phyloP scores from a whole-genome alignment of 2,797 vertebrate genomes.

The Aselliscus stoliczkanus region DNA sequence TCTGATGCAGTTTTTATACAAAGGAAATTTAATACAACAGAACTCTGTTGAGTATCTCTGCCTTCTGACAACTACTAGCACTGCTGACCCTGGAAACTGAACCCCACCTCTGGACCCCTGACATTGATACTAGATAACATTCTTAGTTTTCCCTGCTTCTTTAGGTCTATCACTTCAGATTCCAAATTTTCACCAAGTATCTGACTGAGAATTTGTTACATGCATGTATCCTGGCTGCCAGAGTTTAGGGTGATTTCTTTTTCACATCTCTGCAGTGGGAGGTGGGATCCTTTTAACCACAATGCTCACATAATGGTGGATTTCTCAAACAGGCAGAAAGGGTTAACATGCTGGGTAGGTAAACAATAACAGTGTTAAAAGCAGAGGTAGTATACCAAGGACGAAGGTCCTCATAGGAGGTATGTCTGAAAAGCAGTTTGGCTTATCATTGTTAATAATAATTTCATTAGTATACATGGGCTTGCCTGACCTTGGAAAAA shows the following conservation, averaged over 20 bases:
- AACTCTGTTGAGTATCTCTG: background rate
- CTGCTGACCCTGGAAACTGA: background rate
- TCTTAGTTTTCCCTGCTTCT: background rate
- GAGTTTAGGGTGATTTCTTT: background rate
- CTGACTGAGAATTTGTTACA: background rate
- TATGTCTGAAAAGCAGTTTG: background rate
- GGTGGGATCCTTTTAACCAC: background rate
- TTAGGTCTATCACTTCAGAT: background rate
- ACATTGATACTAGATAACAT: background rate
- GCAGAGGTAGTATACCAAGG: background rate
- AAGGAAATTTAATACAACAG: background rate
- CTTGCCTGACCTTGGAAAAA: background rate
- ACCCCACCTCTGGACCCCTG: background rate
- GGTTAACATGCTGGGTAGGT: background rate
- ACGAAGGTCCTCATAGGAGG: background rate
- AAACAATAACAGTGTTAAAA: background rate
- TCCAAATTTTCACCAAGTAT: background rate
- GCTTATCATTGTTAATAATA: background rate
- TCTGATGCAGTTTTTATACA: background rate
- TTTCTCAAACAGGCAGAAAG: background rate
- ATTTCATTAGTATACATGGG: background rate
- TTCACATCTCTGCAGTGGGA: background rate
- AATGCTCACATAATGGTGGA: background rate
- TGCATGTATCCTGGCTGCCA: background rate
- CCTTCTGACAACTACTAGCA: background rate